A percentile compares a stretch with the other conserved stretches of the same genome.
phyloP scores from a whole-genome alignment of 2,888 invertebrate species.

The Aelia acuminata region DNA sequence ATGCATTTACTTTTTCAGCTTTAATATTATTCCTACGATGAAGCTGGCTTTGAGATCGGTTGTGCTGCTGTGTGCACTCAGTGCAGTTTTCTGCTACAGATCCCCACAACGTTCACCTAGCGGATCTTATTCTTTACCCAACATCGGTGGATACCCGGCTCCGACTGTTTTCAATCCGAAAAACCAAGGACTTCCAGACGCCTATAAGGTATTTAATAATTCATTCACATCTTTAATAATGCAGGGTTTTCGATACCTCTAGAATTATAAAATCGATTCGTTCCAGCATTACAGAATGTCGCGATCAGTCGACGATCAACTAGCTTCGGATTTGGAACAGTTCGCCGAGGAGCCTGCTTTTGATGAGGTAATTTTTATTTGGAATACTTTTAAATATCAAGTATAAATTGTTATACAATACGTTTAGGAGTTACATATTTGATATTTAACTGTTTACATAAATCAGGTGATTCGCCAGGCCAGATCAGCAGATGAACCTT shows the following conservation, averaged over 20 bases:
- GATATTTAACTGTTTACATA: no score
- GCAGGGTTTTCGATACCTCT: not conserved
- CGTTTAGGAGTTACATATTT: no score
- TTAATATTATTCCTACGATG: not conserved
- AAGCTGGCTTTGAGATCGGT: not conserved
- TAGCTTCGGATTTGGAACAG: not conserved
- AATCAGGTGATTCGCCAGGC: not conserved
- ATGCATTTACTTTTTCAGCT: not conserved
- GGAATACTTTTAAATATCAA: no score
- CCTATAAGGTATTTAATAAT: not conserved
- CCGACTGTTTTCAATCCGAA: not conserved
- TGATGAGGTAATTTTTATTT: not conserved
- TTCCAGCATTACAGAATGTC: not conserved
- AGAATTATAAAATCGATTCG: not conserved
- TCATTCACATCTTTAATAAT: not conserved
- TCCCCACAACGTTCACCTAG: not conserved
- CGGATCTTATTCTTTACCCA: not conserved
- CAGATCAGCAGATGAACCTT: not conserved
- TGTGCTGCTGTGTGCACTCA: not conserved
- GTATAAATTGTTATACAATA: not conserved
- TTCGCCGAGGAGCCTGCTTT: not conserved
- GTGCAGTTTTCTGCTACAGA: not conserved
- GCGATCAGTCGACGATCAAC: not conserved
- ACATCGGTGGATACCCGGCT: not conserved
- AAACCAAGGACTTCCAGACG: constrained; percentile 6